Conservation (phyloP, 2,888 invertebrate species). For the Parapristionchus giblindavisi region DNA sequence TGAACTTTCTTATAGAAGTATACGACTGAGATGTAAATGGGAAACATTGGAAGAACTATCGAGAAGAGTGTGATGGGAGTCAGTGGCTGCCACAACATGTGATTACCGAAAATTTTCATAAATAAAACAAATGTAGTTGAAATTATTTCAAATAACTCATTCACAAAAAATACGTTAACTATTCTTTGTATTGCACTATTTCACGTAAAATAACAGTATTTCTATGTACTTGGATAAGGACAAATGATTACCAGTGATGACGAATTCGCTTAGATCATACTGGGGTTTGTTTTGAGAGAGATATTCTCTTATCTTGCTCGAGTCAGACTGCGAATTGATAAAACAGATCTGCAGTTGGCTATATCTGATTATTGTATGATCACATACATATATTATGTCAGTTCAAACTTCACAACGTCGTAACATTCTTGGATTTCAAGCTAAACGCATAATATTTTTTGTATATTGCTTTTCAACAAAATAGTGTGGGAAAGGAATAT, state of each 20-base stretch:
- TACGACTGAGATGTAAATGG: slow-evolving; percentile 52
- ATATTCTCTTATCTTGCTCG: slow-evolving; percentile 44
- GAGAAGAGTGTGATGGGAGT: slow-evolving; percentile 52
- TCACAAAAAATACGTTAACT: too few species aligned
- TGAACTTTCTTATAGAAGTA: slow-evolving; percentile 54
- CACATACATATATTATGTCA: too few species aligned
- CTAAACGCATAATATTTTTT: not conserved
- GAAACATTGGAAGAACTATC: slow-evolving; percentile 59
- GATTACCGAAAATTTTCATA: slow-evolving; percentile 51
- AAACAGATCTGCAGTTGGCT: slow-evolving; percentile 57
- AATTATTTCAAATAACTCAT: too few species aligned
- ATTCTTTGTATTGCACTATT: too few species aligned
- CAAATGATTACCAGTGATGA: not conserved
- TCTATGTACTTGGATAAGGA: not conserved
- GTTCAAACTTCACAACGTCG: slow-evolving; percentile 26
- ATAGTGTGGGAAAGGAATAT: not conserved
- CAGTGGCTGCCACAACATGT: slow-evolving; percentile 51
- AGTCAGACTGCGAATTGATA: slow-evolving; percentile 52
- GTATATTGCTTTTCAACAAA: not conserved
- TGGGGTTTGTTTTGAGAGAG: slow-evolving; percentile 41
- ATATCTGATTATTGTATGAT: too few species aligned
- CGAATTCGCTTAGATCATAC: slow-evolving; percentile 42
- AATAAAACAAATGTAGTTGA: too few species aligned
- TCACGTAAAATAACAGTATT: too few species aligned
- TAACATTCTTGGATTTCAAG: too few species aligned